Conservation (phyloP, 2,113 vertebrate genomes). For the Regulus satrapa region DNA sequence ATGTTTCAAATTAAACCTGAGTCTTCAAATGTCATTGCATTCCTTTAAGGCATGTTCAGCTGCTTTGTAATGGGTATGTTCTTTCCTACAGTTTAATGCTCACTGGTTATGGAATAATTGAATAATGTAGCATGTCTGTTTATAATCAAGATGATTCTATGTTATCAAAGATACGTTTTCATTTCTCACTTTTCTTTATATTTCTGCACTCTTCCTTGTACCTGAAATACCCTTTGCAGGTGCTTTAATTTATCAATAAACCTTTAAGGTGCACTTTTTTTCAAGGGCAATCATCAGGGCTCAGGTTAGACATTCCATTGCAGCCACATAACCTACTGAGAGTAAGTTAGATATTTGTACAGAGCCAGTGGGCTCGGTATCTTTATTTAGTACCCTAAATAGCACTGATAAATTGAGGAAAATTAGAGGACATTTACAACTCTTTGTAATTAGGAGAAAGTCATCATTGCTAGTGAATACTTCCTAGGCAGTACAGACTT, state of each 20-base stretch:
- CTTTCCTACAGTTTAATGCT: not conserved
- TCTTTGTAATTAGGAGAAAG: not conserved
- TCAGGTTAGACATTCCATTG: not conserved
- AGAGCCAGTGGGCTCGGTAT: not conserved
- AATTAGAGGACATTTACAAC: not conserved
- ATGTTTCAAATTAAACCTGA: constrained; percentile 46
- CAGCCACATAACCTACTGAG: not conserved
- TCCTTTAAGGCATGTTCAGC: not conserved
- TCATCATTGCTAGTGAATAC: not conserved
- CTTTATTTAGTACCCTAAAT: not conserved
- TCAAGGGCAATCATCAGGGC: not conserved
- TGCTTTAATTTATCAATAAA: not conserved
- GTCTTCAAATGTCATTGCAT: constrained; percentile 1
- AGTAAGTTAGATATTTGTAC: not conserved
- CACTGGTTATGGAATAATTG: not conserved
- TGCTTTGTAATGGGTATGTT: not conserved
- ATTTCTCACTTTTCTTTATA: not conserved
- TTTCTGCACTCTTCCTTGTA: not conserved
- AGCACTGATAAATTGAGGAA: not conserved
- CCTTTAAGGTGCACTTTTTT: not conserved
- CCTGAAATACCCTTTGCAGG: not conserved
- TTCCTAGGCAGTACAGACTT: not conserved
- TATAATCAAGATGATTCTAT: not conserved
- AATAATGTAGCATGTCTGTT: not conserved
- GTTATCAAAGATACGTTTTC: not conserved